A percentile compares a stretch with the other conserved stretches of the same genome.
Evolutionary conservation across 1,140 invertebrate species (phyloP).

Genomic region (Papilio helenus): DNA sequence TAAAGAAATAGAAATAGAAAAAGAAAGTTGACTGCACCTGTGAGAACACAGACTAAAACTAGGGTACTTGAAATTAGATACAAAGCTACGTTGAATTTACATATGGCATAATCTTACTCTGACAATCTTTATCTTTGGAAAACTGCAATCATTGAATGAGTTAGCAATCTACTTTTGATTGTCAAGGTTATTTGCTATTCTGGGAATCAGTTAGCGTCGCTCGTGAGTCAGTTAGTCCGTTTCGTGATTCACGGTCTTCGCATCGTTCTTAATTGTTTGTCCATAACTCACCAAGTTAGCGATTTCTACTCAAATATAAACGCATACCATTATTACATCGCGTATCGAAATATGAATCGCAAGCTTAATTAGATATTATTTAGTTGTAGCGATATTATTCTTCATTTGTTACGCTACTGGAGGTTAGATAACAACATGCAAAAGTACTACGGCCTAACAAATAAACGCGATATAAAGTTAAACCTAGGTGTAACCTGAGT

Average conservation of each 20-base stretch:
- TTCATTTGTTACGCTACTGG: conserved; percentile 3
- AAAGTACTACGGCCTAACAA: background rate
- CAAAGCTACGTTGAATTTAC: background rate
- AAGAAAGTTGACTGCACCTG: background rate
- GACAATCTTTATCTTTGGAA: conserved; percentile 14
- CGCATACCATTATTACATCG: background rate
- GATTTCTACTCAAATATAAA: conserved; percentile 26
- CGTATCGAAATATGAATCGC: conserved; percentile 9
- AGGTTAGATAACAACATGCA: background rate
- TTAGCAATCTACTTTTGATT: conserved; percentile 58
- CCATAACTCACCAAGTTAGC: conserved; percentile 53
- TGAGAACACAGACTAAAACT: no score
- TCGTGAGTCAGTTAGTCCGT: conserved; percentile 65
- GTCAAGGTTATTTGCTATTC: conserved; percentile 76
- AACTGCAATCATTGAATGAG: conserved; percentile 41
- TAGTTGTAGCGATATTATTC: background rate
- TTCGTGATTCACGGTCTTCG: conserved; percentile 62
- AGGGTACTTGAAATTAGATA: background rate
- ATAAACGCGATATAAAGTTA: no score
- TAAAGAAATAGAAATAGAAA: background rate
- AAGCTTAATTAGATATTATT: background rate
- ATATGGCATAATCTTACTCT: background rate
- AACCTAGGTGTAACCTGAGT: no score
- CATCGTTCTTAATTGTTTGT: conserved; percentile 66
- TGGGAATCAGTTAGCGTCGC: conserved; percentile 74